phyloP scores from a whole-genome alignment of 2,113 vertebrate species.

The Scatophagus argus region DNA sequence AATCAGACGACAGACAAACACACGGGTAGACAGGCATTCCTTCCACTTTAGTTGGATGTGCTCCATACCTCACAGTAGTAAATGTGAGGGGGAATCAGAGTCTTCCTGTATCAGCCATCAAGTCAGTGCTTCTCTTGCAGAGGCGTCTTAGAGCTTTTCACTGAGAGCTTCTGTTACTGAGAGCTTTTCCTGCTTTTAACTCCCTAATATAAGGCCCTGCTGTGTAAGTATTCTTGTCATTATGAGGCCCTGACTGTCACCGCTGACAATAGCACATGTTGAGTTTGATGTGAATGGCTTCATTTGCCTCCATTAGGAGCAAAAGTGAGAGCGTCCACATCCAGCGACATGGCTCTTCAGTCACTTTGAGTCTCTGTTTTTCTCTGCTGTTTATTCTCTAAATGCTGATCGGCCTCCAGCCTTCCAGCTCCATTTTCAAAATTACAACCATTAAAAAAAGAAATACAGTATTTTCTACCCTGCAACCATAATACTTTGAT shows the following conservation, averaged over 20 bases:
- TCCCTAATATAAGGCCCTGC: neutral
- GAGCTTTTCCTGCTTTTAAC: constrained; percentile 16
- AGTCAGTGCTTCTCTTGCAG: neutral
- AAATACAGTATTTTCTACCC: neutral
- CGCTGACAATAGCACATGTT: neutral
- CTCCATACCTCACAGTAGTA: neutral
- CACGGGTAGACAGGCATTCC: no score
- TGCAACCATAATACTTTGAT: constrained; percentile 16
- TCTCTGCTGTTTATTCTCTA: neutral
- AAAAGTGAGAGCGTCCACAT: neutral
- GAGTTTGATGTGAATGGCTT: constrained; percentile 10
- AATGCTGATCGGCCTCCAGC: neutral
- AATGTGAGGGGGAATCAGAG: neutral
- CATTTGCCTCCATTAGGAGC: constrained; percentile 12
- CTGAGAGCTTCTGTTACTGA: constrained; percentile 12
- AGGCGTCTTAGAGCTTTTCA: neutral
- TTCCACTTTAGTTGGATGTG: no score
- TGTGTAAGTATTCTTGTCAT: neutral
- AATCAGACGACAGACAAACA: no score
- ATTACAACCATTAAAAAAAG: neutral
- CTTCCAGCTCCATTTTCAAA: constrained; percentile 19
- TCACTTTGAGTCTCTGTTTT: neutral
- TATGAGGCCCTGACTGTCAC: neutral
- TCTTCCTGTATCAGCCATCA: neutral
- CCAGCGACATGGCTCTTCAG: neutral